Evolutionary conservation across 1,140 invertebrate genomes (phyloP), one percentile per base, ranked within the genome.

Genomic region (Mylabris phalerata): DNA sequence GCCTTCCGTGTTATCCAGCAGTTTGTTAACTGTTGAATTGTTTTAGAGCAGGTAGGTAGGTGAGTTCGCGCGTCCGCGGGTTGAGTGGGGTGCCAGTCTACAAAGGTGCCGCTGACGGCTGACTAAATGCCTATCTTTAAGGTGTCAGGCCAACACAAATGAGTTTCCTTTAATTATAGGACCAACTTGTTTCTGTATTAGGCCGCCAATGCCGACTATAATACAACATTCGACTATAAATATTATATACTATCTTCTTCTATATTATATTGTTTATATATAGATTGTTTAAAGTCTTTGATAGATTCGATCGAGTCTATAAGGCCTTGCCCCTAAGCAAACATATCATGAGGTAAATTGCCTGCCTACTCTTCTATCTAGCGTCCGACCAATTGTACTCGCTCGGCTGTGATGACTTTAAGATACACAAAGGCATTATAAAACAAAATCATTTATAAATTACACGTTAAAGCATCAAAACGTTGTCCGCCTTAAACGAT

Each of bases 111-210:
- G 71, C 71, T 71, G 70, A 73, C 70, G 69, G 67, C 71, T 71
- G 71, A 71, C 71, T 73, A 73, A 73, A 73, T 73, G 71, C 71
- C 70, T 69, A 73, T 73, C 71, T 73, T 73, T 73, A 73, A 73
- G 67, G 71, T 73, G 71, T 73, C 71, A 71, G 70, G 63, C 64
- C 68, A 68, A 63, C 68, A 69, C 71, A 73, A 73, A 73, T 73
- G 71, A 71, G 71, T 73, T 72, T 72, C 65, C 70, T 69, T 72
- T 73, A 73, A 73, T 73, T 72, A 73, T 67, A 71, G 70, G 71
- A 64, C 71, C 70, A 71, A 63, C 67, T 70, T 60, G 66, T 66
- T 69, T 69, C 62, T 64, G 65, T 68, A 58, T 66, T 64, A 63
- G 62, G 64, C 62, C 67, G 62, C 59, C 55, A 48, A 48, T 44